These are phyloP conservation scores for Lepidocyrtinus sp. DNA, from an alignment of 2,888 invertebrate species.

Conservation along the genomic window DNA sequence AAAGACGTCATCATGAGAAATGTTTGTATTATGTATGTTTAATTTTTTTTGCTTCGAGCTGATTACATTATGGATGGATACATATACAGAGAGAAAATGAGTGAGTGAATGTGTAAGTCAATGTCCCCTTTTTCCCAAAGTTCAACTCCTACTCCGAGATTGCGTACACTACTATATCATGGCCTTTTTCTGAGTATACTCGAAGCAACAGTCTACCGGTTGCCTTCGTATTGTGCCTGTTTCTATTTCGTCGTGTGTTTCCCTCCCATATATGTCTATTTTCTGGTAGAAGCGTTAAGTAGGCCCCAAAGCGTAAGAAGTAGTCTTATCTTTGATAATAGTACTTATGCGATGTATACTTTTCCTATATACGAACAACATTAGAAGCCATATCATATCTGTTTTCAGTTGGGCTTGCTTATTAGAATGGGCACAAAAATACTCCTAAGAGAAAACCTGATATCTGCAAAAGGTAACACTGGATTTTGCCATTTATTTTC, in stretches of 20 bases:
- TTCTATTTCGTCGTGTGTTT: background rate
- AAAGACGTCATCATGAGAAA: background rate
- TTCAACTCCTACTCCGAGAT: constrained; percentile 28
- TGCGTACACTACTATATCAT: background rate
- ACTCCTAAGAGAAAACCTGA: constrained; percentile 20
- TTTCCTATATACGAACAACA: background rate
- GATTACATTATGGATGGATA: background rate
- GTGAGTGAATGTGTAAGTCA: constrained; percentile 52
- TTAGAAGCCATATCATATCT: background rate
- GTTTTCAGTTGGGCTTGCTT: background rate
- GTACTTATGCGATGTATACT: background rate
- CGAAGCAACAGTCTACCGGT: background rate
- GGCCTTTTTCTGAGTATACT: background rate
- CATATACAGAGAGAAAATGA: background rate
- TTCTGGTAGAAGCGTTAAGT: background rate
- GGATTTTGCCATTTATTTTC: background rate
- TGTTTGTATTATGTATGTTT: background rate
- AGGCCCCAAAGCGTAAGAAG: background rate
- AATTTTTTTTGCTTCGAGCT: background rate
- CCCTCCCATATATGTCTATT: background rate
- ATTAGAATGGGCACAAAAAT: constrained; percentile 15
- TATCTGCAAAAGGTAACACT: constrained; percentile 6
- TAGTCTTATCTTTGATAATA: background rate
- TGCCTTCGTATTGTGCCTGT: background rate
- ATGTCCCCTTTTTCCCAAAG: constrained; percentile 56